Base-by-base conservation (phyloP, 2,797 vertebrate species). In the Paramormyrops hopkinsi region DNA sequence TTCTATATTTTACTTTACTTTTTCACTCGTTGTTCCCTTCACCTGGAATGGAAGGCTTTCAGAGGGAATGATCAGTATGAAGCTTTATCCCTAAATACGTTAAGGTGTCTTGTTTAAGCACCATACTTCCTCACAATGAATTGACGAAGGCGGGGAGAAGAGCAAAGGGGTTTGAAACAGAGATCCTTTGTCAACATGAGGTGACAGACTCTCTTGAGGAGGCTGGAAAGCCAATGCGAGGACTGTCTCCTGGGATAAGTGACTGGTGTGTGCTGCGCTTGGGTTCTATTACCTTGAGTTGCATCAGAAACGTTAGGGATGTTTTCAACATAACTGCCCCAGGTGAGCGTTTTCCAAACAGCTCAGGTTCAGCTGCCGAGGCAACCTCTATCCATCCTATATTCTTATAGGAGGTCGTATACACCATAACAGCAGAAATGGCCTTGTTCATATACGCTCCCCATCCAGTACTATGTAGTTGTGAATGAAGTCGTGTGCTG, bases 251-350 rank as follows among this genome's bases (percentile, higher is more conserved):
- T 17, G 86, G 41, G 44, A 41, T 50, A 14, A 22, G 48, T n/a
- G 73, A 8, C 9, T 79, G 53, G 50, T 17, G 44, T 86, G 25
- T 41, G 14, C 59, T 51, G 37, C 46, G 29, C 37, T 48, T n/a
- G 44, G 37, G 51, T 53, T 62, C 65, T 6, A 44, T 90, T 90
- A 54, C 86, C 53, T 48, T n/a, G n/a, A 51, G 86, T 90, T 90
- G 89, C 89, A 84, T 90, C 89, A 90, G 44, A 41, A 88, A 76
- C n/a, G 41, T 11, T 44, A 73, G 73, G 76, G 89, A 88, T 88
- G 87, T 88, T 90, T 88, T 88, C 33, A n/a, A 17, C 73, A 37
- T 53, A 9, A 19, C 7, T 25, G 17, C 54, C 86, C 69, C 86
- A 88, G 86, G 89, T 90, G 89, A 37, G 53, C 44, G 53, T 14